phyloP scores from a whole-genome alignment of 2,888 invertebrate genomes.

The Tholera decimalis region DNA sequence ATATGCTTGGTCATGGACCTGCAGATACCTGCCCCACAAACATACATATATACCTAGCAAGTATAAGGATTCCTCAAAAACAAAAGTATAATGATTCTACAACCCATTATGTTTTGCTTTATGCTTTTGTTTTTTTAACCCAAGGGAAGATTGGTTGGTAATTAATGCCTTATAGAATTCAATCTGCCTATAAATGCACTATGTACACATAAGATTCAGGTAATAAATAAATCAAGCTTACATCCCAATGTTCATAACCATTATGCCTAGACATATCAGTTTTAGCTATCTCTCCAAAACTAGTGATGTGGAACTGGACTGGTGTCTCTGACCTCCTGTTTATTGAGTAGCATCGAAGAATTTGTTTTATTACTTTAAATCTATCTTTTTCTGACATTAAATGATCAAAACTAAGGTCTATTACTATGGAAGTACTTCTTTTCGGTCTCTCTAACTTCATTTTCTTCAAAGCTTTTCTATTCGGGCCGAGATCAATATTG shows the following conservation, averaged over 20 bases:
- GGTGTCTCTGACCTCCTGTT: slow-evolving; percentile 96
- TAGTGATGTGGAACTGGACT: slow-evolving; percentile 95
- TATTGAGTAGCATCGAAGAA: slow-evolving; percentile 97
- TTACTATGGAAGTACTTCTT: slow-evolving; percentile 94
- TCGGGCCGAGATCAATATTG: slow-evolving; percentile 94
- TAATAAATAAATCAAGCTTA: slow-evolving; percentile 87
- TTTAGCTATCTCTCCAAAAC: slow-evolving; percentile 94
- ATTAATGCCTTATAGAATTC: too few species aligned
- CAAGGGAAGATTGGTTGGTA: too few species aligned
- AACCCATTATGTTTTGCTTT: too few species aligned
- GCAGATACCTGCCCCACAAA: too few species aligned
- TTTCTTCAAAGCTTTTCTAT: slow-evolving; percentile 95
- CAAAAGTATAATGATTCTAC: too few species aligned
- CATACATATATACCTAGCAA: too few species aligned
- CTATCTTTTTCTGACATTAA: slow-evolving; percentile 98
- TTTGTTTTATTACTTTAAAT: slow-evolving; percentile 97
- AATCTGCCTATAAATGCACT: too few species aligned
- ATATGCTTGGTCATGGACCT: too few species aligned
- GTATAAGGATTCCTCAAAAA: too few species aligned
- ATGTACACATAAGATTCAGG: too few species aligned
- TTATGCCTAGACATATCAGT: slow-evolving; percentile 95
- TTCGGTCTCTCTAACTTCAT: slow-evolving; percentile 93
- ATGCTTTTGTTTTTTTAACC: too few species aligned
- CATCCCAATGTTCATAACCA: slow-evolving; percentile 98
- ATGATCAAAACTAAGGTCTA: slow-evolving; percentile 98